Base-by-base conservation (phyloP, 2,797 vertebrate species). In the Sebastes minor region DNA sequence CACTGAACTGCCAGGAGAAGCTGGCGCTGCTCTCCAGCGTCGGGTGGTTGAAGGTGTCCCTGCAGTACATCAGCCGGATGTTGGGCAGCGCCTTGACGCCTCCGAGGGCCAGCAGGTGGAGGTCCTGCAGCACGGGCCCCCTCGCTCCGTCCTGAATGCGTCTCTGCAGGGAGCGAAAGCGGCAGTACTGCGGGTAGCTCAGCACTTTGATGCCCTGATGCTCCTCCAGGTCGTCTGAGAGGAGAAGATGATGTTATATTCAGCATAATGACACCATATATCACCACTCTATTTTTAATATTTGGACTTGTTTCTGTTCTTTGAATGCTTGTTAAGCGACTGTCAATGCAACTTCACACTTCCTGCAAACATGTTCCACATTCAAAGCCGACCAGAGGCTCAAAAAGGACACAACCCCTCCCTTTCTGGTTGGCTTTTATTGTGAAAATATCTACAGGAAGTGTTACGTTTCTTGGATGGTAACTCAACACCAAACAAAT, bases 101-200 rank as follows among this genome's bases (percentile, higher is more conserved):
- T 0, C 96, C 96, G 71, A 97, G 92, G 3, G 96, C 96, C 90
- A 96, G 78, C 64, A 97, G 87, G 75, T 95, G 93, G 22, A 92
- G 92, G 81, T 96, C 94, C 81, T 90, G 93, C 13, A 91, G 85
- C 61, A 49, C 49, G 0, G 78, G 78, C 0, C 72, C 84, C 14
- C 85, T 82, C 0, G 92, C 91, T 4, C 73, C 35, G 0, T 87
- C 91, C 78, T 91, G 93, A 62, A 96, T 78, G 5, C 96, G 94
- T 8, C 94, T 94, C 90, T 95, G 94, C 75, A 97, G 91, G 1
- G 95, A 96, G 76, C 95, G 96, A 33, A 91, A 96, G 71, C 96
- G 95, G 70, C 96, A 97, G 81, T 97, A 97, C 92, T 96, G 96
- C 1, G 95, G 96, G 88, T 96, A 97, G 87, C 96, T 97, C 71